These are phyloP conservation scores for Colius striatus DNA, from an alignment of 2,113 vertebrate genomes.

Conservation along the genomic window DNA sequence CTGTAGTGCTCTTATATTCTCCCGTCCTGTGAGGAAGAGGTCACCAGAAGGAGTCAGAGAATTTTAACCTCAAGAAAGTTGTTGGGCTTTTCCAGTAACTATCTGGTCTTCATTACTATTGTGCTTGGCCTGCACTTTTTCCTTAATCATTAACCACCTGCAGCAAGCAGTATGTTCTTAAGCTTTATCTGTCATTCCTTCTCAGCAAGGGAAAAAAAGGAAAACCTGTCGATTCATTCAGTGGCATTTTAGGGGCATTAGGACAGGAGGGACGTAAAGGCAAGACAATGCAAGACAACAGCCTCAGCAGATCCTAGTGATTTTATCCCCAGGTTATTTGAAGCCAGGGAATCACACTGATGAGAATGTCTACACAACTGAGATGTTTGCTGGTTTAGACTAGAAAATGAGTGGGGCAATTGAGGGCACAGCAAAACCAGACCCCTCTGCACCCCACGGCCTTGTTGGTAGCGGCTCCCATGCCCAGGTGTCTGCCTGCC, in stretches of 20 bases:
- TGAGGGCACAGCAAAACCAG: not conserved
- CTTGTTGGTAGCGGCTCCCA: rapidly evolving
- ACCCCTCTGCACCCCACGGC: rapidly evolving
- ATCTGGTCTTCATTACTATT: not conserved
- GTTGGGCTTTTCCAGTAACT: not conserved
- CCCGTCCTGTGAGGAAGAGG: not conserved
- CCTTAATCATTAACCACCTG: constrained; percentile 1
- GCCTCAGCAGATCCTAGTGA: too few relatives aligned
- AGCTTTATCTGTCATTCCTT: not conserved
- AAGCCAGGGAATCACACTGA: rapidly evolving
- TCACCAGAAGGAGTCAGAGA: not conserved
- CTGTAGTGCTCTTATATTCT: not conserved
- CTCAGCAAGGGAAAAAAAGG: not conserved
- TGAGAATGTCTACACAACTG: rapidly evolving
- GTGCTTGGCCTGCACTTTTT: not conserved
- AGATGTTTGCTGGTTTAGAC: rapidly evolving
- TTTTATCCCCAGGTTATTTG: not conserved
- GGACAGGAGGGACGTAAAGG: not conserved
- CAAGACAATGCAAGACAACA: not conserved
- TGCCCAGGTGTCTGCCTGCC: not conserved
- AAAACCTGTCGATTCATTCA: not conserved
- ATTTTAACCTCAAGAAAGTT: not conserved
- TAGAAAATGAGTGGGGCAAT: rapidly evolving
- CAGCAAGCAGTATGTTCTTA: not conserved
- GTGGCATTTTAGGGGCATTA: rapidly evolving